Conservation (phyloP, 2,113 vertebrate genomes). For the Hippocampus barbouri region DNA sequence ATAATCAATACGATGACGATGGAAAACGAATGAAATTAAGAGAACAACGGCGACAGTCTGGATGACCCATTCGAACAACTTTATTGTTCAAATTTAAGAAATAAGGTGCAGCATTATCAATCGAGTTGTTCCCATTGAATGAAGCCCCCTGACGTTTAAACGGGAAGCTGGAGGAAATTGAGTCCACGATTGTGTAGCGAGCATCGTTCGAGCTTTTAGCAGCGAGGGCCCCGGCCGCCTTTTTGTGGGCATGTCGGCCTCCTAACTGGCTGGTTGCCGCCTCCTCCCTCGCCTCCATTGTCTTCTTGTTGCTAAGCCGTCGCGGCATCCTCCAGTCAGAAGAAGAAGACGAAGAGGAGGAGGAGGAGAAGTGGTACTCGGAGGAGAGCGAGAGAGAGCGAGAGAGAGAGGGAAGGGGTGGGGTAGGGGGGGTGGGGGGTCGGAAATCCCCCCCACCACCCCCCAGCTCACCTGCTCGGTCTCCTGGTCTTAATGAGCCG, state of each 20-base stretch:
- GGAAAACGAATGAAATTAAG: no score
- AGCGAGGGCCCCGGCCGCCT: slow-evolving; percentile 55
- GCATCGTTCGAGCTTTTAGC: not conserved
- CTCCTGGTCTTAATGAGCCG: not conserved
- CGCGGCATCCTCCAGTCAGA: slow-evolving; percentile 53
- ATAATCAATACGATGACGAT: no score
- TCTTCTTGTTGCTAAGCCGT: slow-evolving; percentile 68
- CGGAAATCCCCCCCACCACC: not conserved
- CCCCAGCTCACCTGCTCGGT: slow-evolving; percentile 48
- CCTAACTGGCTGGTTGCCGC: slow-evolving; percentile 20
- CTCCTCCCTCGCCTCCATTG: slow-evolving; percentile 27
- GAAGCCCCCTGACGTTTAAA: not conserved
- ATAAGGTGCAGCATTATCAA: not conserved
- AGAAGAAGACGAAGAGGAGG: not conserved
- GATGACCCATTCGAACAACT: not conserved
- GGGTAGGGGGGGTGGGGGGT: not conserved
- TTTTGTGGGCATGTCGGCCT: slow-evolving; percentile 55
- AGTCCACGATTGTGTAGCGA: not conserved
- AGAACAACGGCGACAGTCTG: no score
- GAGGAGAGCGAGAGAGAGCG: not conserved
- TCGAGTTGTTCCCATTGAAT: not conserved
- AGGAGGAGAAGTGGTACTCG: slow-evolving; percentile 49
- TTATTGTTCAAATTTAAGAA: not conserved
- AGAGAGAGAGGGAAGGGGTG: not conserved
- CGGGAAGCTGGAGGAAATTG: not conserved